These are phyloP conservation scores for Mus pahari DNA, from an alignment of 2,113 vertebrate genomes.

Conservation along the genomic window DNA sequence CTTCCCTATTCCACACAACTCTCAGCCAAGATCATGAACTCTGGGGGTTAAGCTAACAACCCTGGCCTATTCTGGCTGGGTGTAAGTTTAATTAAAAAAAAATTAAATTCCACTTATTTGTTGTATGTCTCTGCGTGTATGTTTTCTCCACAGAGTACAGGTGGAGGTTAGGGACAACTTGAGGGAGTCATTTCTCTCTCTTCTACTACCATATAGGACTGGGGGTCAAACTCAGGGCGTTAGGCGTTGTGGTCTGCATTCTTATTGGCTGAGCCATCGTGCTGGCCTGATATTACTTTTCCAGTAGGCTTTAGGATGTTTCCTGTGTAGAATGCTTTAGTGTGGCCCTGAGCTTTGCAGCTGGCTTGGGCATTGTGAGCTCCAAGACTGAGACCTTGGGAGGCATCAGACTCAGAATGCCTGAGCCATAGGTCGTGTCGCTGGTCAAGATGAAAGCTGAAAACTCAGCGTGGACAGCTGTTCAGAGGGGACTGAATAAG, in stretches of 20 bases:
- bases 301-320: neutral
- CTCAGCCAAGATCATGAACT: neutral
- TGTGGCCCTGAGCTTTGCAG: rapidly evolving
- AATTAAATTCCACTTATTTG: neutral
- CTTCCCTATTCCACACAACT: neutral
- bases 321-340: neutral
- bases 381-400: neutral
- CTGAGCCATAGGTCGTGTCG: neutral
- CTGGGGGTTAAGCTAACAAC: neutral
- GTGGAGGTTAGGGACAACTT: neutral
- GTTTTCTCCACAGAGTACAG: neutral
- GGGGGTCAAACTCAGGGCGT: neutral
- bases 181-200: neutral
- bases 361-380: neutral
- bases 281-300: neutral
- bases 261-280: neutral
- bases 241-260: neutral
- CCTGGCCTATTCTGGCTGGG: neutral
- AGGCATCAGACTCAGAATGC: neutral
- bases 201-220: neutral
- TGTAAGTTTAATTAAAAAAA: neutral
- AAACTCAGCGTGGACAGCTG: neutral
- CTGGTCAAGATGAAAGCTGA: neutral
- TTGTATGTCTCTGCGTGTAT: neutral
- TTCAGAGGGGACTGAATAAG: neutral